phyloP scores from a whole-genome alignment of 2,888 invertebrate genomes.

The Pimpla rufipes region DNA sequence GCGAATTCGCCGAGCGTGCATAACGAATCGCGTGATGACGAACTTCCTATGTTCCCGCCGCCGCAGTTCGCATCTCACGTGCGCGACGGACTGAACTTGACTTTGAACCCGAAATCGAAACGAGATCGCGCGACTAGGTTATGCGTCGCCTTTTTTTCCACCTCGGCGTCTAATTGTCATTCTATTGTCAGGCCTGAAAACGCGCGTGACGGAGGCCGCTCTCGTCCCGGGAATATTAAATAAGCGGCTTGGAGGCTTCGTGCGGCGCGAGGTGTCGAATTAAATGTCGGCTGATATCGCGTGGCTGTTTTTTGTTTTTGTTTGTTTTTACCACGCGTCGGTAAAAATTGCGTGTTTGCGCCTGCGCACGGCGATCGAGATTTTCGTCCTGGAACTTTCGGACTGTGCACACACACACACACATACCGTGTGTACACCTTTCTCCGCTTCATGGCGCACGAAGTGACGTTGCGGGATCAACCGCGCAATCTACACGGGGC shows the following conservation, averaged over 20 bases:
- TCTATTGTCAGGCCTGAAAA: constrained; percentile 15
- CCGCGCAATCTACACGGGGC: constrained; percentile 64
- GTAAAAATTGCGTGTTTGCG: not conserved
- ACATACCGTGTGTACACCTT: constrained; percentile 5
- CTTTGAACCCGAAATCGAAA: constrained; percentile 66
- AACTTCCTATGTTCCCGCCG: not conserved
- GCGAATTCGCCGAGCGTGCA: not conserved
- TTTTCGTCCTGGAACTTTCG: not conserved
- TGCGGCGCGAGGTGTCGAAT: not conserved
- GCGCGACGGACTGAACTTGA: constrained; percentile 68
- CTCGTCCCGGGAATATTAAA: constrained; percentile 44
- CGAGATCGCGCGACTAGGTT: not conserved
- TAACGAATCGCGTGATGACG: constrained; percentile 12
- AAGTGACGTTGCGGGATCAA: constrained; percentile 55
- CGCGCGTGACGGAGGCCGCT: not conserved
- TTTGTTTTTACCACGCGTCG: too few species aligned
- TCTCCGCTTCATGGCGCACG: constrained; percentile 47
- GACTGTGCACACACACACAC: constrained; percentile 2
- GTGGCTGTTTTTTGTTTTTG: not conserved
- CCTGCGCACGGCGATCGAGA: not conserved
- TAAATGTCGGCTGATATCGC: not conserved
- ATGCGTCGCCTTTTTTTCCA: constrained; percentile 8
- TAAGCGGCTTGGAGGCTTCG: not conserved
- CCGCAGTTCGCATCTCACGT: constrained; percentile 23
- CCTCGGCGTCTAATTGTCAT: constrained; percentile 49